Base-by-base conservation (phyloP, 2,797 vertebrate genomes). In the Phalanger gymnotis region DNA sequence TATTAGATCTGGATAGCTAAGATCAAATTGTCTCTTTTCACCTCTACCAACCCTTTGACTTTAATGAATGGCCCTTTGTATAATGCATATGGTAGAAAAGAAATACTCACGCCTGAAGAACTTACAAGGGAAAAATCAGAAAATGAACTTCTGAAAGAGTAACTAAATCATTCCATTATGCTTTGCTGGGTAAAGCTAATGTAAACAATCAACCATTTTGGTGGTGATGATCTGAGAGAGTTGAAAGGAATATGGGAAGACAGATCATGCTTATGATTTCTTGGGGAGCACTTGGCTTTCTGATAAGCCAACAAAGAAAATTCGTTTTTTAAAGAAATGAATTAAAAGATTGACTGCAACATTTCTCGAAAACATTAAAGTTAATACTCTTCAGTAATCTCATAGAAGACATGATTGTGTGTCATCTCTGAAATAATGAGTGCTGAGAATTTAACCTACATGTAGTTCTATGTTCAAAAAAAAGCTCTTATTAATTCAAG, bases 71-170 rank as follows among this genome's bases (percentile, higher is more conserved):
- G 22, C 25, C 52, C 89, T 87, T 94, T 54, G 51, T 10, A 0
- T 92, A 81, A 94, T 96, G 95, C 92, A 34, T 92, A 14, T 87
- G 54, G 57, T 92, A 55, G 47, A 94, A 73, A 52, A 94, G 94
- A 96, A 90, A 90, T 25, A 31, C 54, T 96, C 47, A 16, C 27
- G 94, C 47, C 61, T 66, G 51, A 92, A 90, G 90, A 92, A 93
- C 31, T 47, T n/a, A 55, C 92, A 96, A 95, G 54, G 52, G 0
- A 52, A 53, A 92, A 96, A 53, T 52, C 40, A 94, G 53, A 92
- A 95, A 96, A 95, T 87, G 25, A 34, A 51, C 93, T 96, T 96
- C 22, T 92, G 40, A 87, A 93, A 89, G 56, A 5, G 2, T 22
- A 54, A 93, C 19, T 91, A 12, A 81, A 91, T 51, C 28, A 92